A percentile compares a stretch with the other conserved stretches of the same genome.
Evolutionary conservation across 2,888 invertebrate species (phyloP).

Genomic region (Melanostoma scalare): DNA sequence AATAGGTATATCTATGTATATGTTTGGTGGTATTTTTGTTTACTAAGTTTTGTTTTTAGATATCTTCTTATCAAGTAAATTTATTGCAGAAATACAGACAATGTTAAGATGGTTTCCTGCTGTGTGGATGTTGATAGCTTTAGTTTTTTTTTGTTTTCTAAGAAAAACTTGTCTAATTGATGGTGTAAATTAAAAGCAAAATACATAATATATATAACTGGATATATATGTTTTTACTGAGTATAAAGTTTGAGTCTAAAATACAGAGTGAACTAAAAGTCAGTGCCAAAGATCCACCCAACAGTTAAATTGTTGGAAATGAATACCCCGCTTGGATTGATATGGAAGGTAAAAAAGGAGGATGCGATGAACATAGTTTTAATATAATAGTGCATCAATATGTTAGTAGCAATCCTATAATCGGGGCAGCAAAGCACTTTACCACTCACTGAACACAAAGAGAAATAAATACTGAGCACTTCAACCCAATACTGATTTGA

Average conservation of each 20-base stretch:
- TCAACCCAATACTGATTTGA: too few relatives aligned
- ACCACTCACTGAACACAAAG: too few relatives aligned
- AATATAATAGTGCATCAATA: too few relatives aligned
- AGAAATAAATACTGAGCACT: too few relatives aligned
- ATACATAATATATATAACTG: not conserved
- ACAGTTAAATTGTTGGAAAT: too few relatives aligned
- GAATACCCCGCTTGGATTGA: too few relatives aligned
- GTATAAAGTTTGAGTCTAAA: too few relatives aligned
- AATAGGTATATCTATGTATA: conserved; percentile 24
- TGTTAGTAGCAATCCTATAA: too few relatives aligned
- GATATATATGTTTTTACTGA: too few relatives aligned
- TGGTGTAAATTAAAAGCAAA: conserved; percentile 70
- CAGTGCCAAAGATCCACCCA: not conserved
- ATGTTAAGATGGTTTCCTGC: conserved; percentile 33
- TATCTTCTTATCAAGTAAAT: conserved; percentile 26
- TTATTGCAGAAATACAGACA: conserved; percentile 55
- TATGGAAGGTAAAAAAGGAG: too few relatives aligned
- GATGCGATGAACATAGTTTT: too few relatives aligned
- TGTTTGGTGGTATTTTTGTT: conserved; percentile 64
- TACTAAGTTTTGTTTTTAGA: conserved; percentile 36
- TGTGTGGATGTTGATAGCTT: conserved; percentile 30
- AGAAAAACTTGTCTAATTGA: conserved; percentile 45
- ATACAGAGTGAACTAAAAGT: conserved; percentile 48
- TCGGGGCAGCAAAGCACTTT: too few relatives aligned
- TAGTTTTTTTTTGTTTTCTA: conserved; percentile 15